Evolutionary conservation across 2,113 vertebrate genomes (phyloP).

Genomic region (Mobula birostris): DNA sequence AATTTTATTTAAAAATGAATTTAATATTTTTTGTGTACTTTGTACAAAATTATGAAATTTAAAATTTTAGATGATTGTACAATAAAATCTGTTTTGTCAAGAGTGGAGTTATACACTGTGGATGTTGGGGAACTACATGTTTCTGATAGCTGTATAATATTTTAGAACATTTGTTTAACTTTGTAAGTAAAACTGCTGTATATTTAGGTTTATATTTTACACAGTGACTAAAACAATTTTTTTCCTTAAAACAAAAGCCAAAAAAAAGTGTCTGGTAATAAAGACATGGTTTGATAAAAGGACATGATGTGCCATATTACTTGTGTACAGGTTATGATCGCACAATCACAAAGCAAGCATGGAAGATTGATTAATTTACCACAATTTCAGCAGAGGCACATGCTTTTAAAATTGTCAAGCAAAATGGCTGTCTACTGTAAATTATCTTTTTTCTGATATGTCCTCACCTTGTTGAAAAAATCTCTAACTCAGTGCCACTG

Average conservation of each 20-base stretch:
- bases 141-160: slow-evolving; percentile 85
- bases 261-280: slow-evolving; percentile 57
- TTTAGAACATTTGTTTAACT: slow-evolving; percentile 92
- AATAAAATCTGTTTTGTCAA: slow-evolving; percentile 75
- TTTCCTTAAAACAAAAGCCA: slow-evolving; percentile 87
- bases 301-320: slow-evolving; percentile 23
- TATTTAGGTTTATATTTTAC: slow-evolving; percentile 99
- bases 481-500: neutral
- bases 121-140: slow-evolving; percentile 70
- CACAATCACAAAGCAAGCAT: neutral
- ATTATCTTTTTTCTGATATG: neutral
- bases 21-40: slow-evolving; percentile 85
- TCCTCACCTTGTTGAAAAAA: neutral
- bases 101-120: slow-evolving; percentile 70
- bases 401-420: neutral
- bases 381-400: neutral
- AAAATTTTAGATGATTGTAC: slow-evolving; percentile 52
- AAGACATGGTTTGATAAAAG: slow-evolving; percentile 38
- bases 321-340: slow-evolving; percentile 8
- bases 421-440: neutral
- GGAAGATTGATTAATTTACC: neutral
- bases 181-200: slow-evolving; percentile 97
- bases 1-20: slow-evolving; percentile 91
- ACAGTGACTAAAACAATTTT: slow-evolving; percentile 67
- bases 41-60: slow-evolving; percentile 75